Percentiles rank a stretch among this genome's conserved stretches.
Conservation (phyloP, 1,140 invertebrate genomes). For the Lordiphosa stackelbergi region DNA sequence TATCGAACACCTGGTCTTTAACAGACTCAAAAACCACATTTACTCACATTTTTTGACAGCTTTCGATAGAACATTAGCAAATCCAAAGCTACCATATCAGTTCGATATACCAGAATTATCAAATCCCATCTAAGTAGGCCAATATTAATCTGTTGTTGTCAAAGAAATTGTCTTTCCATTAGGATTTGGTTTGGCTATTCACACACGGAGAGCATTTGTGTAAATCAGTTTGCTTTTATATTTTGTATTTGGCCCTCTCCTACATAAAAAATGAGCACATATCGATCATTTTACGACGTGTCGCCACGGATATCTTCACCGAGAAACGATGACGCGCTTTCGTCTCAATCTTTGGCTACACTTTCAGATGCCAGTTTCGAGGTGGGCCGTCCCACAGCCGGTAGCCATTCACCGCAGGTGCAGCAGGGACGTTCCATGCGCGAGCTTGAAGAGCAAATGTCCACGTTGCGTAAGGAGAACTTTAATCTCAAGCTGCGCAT, state of each 20-base stretch:
- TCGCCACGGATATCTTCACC: slow-evolving; percentile 6
- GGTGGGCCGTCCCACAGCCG: slow-evolving; percentile 42
- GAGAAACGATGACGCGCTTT: neutral
- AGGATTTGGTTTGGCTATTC: slow-evolving; percentile 21
- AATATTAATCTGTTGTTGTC: too few relatives aligned
- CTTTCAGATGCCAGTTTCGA: slow-evolving; percentile 57
- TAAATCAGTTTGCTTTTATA: slow-evolving; percentile 23
- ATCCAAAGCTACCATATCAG: too few relatives aligned
- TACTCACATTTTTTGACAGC: too few relatives aligned
- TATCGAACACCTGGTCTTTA: too few relatives aligned
- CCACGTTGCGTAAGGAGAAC: slow-evolving; percentile 90
- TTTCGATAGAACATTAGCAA: too few relatives aligned
- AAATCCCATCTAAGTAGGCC: neutral
- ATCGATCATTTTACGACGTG: neutral
- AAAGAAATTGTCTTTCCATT: neutral
- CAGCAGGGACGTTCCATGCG: slow-evolving; percentile 86
- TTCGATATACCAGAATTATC: too few relatives aligned
- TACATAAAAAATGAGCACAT: slow-evolving; percentile 8
- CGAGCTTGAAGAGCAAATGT: slow-evolving; percentile 92
- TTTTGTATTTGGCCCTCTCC: slow-evolving; percentile 24
- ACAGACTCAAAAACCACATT: too few relatives aligned
- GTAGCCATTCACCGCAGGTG: slow-evolving; percentile 76
- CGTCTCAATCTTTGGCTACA: neutral
- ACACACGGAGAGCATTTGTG: slow-evolving; percentile 6
- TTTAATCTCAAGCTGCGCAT: slow-evolving; percentile 93